Base-by-base conservation (phyloP, 2,888 invertebrate genomes). In the Dynastes grantii region DNA sequence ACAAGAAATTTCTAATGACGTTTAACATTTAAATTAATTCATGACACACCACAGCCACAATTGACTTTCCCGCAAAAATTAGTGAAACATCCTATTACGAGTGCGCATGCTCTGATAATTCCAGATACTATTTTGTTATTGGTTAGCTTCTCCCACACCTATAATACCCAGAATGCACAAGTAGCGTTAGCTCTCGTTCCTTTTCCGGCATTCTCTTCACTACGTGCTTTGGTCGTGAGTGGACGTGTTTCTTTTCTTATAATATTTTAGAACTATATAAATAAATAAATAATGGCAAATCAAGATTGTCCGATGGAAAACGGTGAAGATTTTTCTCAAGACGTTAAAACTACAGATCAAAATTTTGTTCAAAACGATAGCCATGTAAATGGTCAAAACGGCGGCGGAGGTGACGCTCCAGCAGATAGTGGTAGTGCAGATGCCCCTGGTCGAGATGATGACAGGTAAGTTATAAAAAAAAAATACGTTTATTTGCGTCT, bases 271-370 rank as follows among this genome's bases (percentile, higher is more conserved):
- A 76, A 65, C 53, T 73, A 49, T 77, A 16, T 16, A 16, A 16
- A 32, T 32, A 32, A 32, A 32, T 32, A 53, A 64, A 77, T 13
- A 51, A 92, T 92, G 92, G 90, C 91, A 81, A 91, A 90, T 86
- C 90, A 92, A 91, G 93, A 92, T 87, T 91, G 90, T 90, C 90
- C 91, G 86, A 94, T 94, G 93, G 92, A 92, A 85, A 94, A 94
- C 90, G 94, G 94, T 89, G 95, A 94, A 90, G 94, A 94, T 89
- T 94, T 94, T 90, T 94, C 94, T 85, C 93, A 94, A 91, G 94
- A 94, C 88, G 92, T 94, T 85, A 92, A 92, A 86, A 84, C 86
- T 78, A 89, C 90, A 70, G 94, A 94, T 85, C 93, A 93, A 89
- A 90, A 89, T 84, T 91, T 90, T 82, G 89, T 90, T 82, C 93